Conservation (phyloP, 2,888 invertebrate species). For the Thyatira batis region DNA sequence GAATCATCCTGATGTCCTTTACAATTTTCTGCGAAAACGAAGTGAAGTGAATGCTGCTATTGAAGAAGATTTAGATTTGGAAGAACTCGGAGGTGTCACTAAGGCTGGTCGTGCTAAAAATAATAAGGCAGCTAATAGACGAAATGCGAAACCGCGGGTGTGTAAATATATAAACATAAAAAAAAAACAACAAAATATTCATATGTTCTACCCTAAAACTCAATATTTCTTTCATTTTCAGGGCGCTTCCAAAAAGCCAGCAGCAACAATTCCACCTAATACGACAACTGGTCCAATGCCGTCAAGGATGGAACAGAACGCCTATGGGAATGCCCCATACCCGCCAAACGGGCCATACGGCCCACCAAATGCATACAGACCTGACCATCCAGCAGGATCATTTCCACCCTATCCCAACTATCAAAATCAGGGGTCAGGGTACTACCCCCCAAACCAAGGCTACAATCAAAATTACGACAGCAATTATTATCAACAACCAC, state of each 20-base stretch:
- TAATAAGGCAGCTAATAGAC: constrained; percentile 43
- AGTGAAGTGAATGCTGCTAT: constrained; percentile 88
- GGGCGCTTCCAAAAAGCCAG: constrained; percentile 75
- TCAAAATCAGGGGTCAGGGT: constrained; percentile 60
- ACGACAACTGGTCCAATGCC: constrained; percentile 50
- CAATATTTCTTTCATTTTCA: constrained; percentile 29
- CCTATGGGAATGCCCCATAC: constrained; percentile 52
- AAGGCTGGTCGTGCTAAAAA: constrained; percentile 64
- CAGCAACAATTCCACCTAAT: constrained; percentile 77
- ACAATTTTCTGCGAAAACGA: constrained; percentile 92
- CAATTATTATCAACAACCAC: constrained; percentile 68
- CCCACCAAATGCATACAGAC: constrained; percentile 47
- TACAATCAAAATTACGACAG: constrained; percentile 70
- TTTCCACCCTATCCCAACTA: constrained; percentile 72
- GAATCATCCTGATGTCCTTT: constrained; percentile 97
- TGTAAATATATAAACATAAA: constrained; percentile 10
- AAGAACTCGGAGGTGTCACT: constrained; percentile 85
- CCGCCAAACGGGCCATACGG: constrained; percentile 65
- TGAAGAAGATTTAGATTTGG: constrained; percentile 90
- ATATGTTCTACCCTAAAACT: too few species aligned
- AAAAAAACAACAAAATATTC: background rate
- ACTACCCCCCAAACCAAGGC: constrained; percentile 76
- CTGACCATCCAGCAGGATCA: constrained; percentile 58
- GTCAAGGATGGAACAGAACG: constrained; percentile 45
- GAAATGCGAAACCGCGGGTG: constrained; percentile 55